Conservation (phyloP, 64 coral and sea anemone genomes). For the Pachyseris speciosa region DNA sequence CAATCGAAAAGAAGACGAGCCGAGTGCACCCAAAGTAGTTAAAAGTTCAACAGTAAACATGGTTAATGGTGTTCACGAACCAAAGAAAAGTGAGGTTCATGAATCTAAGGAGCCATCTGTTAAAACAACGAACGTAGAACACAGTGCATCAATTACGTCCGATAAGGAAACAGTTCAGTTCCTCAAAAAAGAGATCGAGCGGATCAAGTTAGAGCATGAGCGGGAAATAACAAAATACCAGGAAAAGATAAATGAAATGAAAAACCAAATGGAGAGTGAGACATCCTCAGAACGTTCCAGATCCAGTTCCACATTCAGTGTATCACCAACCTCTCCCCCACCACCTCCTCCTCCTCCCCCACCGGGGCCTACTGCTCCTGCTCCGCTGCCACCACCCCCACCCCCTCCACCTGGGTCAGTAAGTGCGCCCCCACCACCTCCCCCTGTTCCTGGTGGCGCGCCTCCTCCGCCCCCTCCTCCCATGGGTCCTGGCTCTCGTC, state of each 20-base stretch:
- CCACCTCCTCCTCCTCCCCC: not conserved
- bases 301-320: slow-evolving; percentile 44
- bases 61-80: slow-evolving; percentile 12
- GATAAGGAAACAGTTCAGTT: slow-evolving; percentile 35
- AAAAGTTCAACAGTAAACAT: not conserved
- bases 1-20: not conserved
- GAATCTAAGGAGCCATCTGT: not conserved
- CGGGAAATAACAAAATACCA: slow-evolving; percentile 59
- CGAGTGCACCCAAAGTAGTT: not conserved
- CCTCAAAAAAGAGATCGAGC: slow-evolving; percentile 79
- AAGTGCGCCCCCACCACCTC: slow-evolving; percentile 79
- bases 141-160: not conserved
- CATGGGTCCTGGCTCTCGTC: slow-evolving; percentile 36
- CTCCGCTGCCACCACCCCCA: slow-evolving; percentile 57
- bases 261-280: slow-evolving; percentile 63
- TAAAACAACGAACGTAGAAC: not conserved
- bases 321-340: slow-evolving; percentile 13
- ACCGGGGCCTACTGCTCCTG: slow-evolving; percentile 65
- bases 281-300: slow-evolving; percentile 11
- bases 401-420: slow-evolving; percentile 58
- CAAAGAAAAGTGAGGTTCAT: not conserved
- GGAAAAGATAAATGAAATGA: slow-evolving; percentile 78
- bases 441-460: slow-evolving; percentile 29
- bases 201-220: slow-evolving; percentile 71
- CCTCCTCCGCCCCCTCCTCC: slow-evolving; percentile 79